Conservation (phyloP, 1,140 invertebrate genomes). For the Bombus superbus region DNA sequence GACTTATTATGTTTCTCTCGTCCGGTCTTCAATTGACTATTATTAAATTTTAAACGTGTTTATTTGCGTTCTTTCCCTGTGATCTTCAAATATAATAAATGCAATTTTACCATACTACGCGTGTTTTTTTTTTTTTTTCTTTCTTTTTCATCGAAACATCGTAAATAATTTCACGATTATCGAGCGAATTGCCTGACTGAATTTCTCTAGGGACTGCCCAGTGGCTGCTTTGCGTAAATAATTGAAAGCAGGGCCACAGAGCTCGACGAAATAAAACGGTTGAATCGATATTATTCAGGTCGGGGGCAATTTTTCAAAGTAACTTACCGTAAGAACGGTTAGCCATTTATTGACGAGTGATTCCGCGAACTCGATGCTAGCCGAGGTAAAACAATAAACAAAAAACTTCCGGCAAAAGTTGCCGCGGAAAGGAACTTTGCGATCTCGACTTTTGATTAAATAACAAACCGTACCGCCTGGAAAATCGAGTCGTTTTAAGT, state of each 20-base stretch:
- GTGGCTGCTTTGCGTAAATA: constrained; percentile 51
- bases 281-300: constrained; percentile 58
- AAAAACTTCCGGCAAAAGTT: constrained; percentile 27
- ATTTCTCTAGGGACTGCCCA: constrained; percentile 50
- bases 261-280: constrained; percentile 22
- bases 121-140: neutral
- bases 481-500: neutral
- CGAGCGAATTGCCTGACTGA: constrained; percentile 18
- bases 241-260: constrained; percentile 37
- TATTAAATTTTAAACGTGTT: too few relatives aligned
- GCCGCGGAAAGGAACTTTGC: constrained; percentile 1
- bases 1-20: too few relatives aligned
- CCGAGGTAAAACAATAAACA: constrained; percentile 15
- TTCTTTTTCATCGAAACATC: too few relatives aligned
- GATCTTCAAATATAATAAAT: too few relatives aligned
- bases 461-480: constrained; percentile 19
- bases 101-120: neutral
- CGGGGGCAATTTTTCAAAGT: constrained; percentile 46
- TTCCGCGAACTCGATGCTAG: neutral
- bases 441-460: constrained; percentile 29
- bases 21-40: too few relatives aligned
- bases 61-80: too few relatives aligned
- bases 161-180: constrained; percentile 3
- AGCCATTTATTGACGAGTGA: constrained; percentile 22
- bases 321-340: constrained; percentile 16